Evolutionary conservation across 2,888 invertebrate genomes (phyloP).

Genomic region (Trisateles emortualis): DNA sequence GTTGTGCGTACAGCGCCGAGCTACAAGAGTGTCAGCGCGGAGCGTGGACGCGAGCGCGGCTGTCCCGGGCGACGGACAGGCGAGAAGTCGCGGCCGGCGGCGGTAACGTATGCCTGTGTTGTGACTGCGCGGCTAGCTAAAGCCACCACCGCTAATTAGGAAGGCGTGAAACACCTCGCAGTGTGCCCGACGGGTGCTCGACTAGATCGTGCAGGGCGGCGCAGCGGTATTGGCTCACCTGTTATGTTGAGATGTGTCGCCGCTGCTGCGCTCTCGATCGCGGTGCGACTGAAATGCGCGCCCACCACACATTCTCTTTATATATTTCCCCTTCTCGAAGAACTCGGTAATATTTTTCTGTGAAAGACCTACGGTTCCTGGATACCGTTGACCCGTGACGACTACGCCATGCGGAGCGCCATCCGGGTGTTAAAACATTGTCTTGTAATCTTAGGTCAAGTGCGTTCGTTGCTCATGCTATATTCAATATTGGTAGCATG

Average conservation of each 20-base stretch:
- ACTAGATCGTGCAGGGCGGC: slow-evolving; percentile 33
- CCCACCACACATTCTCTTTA: slow-evolving; percentile 71
- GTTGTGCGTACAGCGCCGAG: slow-evolving; percentile 51
- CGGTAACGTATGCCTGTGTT: slow-evolving; percentile 40
- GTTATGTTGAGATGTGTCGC: slow-evolving; percentile 42
- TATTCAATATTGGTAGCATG: no score
- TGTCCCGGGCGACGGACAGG: slow-evolving; percentile 51
- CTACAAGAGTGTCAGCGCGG: slow-evolving; percentile 25
- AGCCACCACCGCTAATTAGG: slow-evolving; percentile 46
- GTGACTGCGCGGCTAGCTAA: slow-evolving; percentile 45
- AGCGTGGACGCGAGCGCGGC: slow-evolving; percentile 48
- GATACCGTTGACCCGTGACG: slow-evolving; percentile 65
- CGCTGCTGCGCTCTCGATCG: slow-evolving; percentile 62
- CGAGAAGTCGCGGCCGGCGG: slow-evolving; percentile 46
- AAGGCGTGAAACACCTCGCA: slow-evolving; percentile 37
- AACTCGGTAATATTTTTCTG: slow-evolving; percentile 58
- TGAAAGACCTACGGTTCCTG: slow-evolving; percentile 59
- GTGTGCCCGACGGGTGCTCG: slow-evolving; percentile 17
- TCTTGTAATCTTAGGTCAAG: slow-evolving; percentile 50
- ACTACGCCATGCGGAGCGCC: slow-evolving; percentile 34
- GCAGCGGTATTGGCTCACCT: slow-evolving; percentile 62
- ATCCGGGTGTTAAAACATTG: slow-evolving; percentile 54
- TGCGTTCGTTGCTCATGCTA: slow-evolving; percentile 30
- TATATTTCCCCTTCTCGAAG: slow-evolving; percentile 74
- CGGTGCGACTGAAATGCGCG: slow-evolving; percentile 78